A percentile compares a stretch with the other conserved stretches of the same genome.
These are phyloP conservation scores for Chymomyza procnemis DNA, from an alignment of 2,888 invertebrate species.

Conservation along the genomic window DNA sequence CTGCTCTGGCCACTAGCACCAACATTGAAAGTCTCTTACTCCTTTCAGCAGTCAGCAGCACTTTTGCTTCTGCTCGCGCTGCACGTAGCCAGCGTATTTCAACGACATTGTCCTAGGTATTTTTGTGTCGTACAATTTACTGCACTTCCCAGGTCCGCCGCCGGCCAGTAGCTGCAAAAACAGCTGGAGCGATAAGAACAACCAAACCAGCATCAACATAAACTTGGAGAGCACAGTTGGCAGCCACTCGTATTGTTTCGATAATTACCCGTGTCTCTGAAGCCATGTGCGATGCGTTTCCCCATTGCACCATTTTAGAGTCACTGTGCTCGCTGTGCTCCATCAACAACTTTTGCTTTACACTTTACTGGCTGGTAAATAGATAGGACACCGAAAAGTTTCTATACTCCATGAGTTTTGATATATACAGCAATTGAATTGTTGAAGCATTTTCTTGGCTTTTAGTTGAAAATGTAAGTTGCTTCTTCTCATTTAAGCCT, in stretches of 20 bases:
- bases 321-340: conserved; percentile 11
- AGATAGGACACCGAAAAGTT: background rate
- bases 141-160: conserved; percentile 56
- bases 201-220: conserved; percentile 11
- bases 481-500: conserved; percentile 3
- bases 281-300: conserved; percentile 5
- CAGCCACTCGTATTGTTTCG: conserved; percentile 54
- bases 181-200: conserved; percentile 32
- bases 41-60: background rate
- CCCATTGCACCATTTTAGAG: background rate
- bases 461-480: too few species aligned
- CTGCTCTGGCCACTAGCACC: conserved; percentile 50
- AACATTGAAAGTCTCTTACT: conserved; percentile 57
- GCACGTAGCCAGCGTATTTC: conserved; percentile 59
- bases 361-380: background rate
- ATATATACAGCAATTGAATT: conserved; percentile 24
- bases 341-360: conserved; percentile 50
- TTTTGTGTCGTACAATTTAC: conserved; percentile 71
- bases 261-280: conserved; percentile 67
- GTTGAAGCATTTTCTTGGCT: background rate
- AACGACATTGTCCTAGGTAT: conserved; percentile 67
- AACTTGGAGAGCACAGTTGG: conserved; percentile 30
- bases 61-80: conserved; percentile 24
- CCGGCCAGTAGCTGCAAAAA: background rate
- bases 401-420: background rate